phyloP scores from a whole-genome alignment of 2,888 invertebrate species.

The Aphidius colemani region DNA sequence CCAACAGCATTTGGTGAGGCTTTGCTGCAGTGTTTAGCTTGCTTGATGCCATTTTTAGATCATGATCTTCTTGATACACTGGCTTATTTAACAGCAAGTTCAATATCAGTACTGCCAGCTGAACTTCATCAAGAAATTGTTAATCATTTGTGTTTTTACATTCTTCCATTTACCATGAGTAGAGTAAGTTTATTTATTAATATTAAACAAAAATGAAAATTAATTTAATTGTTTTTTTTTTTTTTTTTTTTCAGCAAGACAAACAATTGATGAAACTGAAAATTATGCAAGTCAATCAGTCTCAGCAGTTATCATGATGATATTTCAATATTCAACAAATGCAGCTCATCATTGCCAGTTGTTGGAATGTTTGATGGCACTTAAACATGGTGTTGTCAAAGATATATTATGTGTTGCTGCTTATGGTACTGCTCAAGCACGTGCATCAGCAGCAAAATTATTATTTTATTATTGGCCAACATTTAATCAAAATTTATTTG shows the following conservation, averaged over 20 bases:
- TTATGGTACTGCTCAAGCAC: constrained; percentile 91
- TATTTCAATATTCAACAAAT: constrained; percentile 93
- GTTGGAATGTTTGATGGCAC: constrained; percentile 92
- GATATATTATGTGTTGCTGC: constrained; percentile 95
- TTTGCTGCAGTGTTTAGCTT: constrained; percentile 90
- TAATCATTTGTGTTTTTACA: constrained; percentile 91
- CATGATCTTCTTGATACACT: constrained; percentile 94
- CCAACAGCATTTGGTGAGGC: constrained; percentile 88
- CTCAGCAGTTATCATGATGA: constrained; percentile 95
- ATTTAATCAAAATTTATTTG: constrained; percentile 91
- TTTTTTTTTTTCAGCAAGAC: constrained; percentile 65
- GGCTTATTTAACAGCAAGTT: constrained; percentile 91
- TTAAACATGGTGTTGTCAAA: constrained; percentile 87
- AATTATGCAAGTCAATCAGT: constrained; percentile 84
- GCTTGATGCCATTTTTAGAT: constrained; percentile 94
- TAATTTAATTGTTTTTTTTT: constrained; percentile 11
- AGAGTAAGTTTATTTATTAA: constrained; percentile 66
- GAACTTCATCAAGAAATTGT: constrained; percentile 93
- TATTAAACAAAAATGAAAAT: background rate
- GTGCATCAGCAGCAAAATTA: constrained; percentile 94
- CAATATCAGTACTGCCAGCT: constrained; percentile 89
- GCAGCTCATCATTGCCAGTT: constrained; percentile 96
- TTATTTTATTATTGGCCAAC: constrained; percentile 99
- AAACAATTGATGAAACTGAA: constrained; percentile 75
- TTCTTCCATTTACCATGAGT: constrained; percentile 95